Percentiles rank a stretch among this genome's conserved stretches.
These are phyloP conservation scores for Resseliella maxima DNA, from an alignment of 2,888 invertebrate species.

Conservation along the genomic window DNA sequence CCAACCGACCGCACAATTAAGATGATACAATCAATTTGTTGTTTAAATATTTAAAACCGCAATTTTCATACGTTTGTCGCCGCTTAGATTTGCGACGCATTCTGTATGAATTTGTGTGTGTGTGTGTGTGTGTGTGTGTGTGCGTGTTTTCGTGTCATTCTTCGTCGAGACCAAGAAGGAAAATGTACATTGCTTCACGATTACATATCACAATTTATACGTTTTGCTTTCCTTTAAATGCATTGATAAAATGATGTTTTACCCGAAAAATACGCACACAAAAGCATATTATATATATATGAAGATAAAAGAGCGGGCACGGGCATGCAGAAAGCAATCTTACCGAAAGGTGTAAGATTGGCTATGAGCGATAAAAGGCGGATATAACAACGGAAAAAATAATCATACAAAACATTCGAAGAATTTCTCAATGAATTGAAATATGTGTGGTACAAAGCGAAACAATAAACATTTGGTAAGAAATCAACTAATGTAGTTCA, in stretches of 20 bases:
- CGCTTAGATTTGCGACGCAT: background rate
- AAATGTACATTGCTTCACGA: conserved; percentile 15
- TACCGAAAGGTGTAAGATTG: background rate
- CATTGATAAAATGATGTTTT: background rate
- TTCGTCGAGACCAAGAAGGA: no score
- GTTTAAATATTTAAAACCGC: conserved; percentile 41
- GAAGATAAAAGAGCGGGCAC: background rate
- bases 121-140: no score
- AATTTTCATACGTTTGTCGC: conserved; percentile 24
- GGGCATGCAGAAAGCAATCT: background rate
- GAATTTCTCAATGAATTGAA: conserved; percentile 29
- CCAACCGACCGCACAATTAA: conserved; percentile 24
- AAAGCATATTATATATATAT: background rate
- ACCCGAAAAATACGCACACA: background rate
- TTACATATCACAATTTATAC: background rate
- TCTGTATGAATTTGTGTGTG: no score
- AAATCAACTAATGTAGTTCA: conserved; percentile 31
- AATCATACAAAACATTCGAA: background rate
- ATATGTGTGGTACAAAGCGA: background rate
- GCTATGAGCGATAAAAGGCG: conserved; percentile 10
- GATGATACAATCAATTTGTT: conserved; percentile 39
- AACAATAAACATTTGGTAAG: background rate
- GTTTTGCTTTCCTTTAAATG: background rate
- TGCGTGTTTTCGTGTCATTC: background rate
- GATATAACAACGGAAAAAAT: background rate